Conservation (phyloP, 1,140 invertebrate genomes). For the Copidosoma floridanum region DNA sequence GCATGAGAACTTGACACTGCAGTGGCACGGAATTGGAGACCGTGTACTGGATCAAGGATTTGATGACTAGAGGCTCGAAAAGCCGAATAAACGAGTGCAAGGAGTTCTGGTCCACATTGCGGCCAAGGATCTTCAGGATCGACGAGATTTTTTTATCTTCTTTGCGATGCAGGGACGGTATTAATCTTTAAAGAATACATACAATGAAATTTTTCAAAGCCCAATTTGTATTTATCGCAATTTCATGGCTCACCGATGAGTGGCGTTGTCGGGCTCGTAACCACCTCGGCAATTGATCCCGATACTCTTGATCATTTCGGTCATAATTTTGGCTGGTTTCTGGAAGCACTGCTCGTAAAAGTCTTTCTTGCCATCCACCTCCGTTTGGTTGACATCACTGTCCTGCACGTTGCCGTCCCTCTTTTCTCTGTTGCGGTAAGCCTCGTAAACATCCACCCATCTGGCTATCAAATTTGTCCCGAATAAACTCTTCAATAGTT, state of each 20-base stretch:
- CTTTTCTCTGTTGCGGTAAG: conserved; percentile 32
- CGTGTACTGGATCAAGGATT: conserved; percentile 81
- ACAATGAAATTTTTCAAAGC: no score
- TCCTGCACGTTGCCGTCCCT: background rate
- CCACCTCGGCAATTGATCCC: conserved; percentile 47
- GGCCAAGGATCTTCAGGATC: conserved; percentile 50
- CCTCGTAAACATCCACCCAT: conserved; percentile 55
- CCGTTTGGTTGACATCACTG: background rate
- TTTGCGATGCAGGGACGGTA: conserved; percentile 48
- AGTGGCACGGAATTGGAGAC: conserved; percentile 78
- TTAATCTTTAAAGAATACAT: conserved; percentile 38
- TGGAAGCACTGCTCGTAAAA: conserved; percentile 51
- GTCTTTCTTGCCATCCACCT: conserved; percentile 34
- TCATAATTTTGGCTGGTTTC: conserved; percentile 43
- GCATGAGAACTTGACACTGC: conserved; percentile 74
- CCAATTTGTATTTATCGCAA: no score
- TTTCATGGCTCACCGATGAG: conserved; percentile 30
- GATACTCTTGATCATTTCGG: conserved; percentile 46
- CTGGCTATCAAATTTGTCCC: conserved; percentile 74
- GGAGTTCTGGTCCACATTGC: conserved; percentile 63
- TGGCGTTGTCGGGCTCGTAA: conserved; percentile 38
- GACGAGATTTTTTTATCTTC: conserved; percentile 49
- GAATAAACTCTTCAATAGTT: conserved; percentile 81
- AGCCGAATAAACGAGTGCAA: conserved; percentile 79
- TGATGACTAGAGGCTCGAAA: conserved; percentile 89